Evolutionary conservation across 1,140 invertebrate species (phyloP), one percentile per base, ranked within the genome.

Genomic region (Drosophila miranda): DNA sequence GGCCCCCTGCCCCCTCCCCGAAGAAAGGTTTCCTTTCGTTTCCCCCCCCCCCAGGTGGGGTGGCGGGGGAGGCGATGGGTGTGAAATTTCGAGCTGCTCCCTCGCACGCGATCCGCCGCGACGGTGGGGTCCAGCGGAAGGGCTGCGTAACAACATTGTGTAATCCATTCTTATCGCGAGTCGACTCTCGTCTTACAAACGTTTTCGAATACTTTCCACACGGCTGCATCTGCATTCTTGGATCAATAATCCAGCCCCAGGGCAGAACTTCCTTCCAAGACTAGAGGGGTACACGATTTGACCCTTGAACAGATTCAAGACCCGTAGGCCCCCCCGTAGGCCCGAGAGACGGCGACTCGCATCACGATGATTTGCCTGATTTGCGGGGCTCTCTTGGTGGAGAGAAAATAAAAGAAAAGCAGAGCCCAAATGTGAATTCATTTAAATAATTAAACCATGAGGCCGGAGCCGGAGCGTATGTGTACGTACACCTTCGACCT

Each of bases 381-480:
- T 64, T 74, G 53, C 48, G 14, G 23, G 16, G 16, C 0, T 16
- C 16, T 16, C 16, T 16, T 16, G 16, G 16, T 16, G 13, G 52
- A 41, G 43, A 61, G 21, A 23, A 48, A 28, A 34, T 9, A 49
- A 60, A 30, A 41, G 14, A 26, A 53, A 45, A 57, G 21, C 28
- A 41, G 46, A 62, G 56, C 60, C 34, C 53, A 63, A 77, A 81
- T 55, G 56, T 74, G 53, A 60, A 62, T 78, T 87, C 74, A 86
- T 87, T 86, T 81, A 70, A 86, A 86, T 81, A 87, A 81, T 87
- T 83, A 75, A 81, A 81, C 61, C 77, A 81, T 67, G 81, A 80
- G 60, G 68, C n/a, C n/a, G n/a, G n/a, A n/a, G n/a, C 67, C 43
- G 63, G 49, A 45, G 68, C 41, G 50, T 51, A 23, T 23, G 5